These are phyloP conservation scores for Micropoecilia bifurca DNA, from an alignment of 2,797 vertebrate species.

Conservation along the genomic window DNA sequence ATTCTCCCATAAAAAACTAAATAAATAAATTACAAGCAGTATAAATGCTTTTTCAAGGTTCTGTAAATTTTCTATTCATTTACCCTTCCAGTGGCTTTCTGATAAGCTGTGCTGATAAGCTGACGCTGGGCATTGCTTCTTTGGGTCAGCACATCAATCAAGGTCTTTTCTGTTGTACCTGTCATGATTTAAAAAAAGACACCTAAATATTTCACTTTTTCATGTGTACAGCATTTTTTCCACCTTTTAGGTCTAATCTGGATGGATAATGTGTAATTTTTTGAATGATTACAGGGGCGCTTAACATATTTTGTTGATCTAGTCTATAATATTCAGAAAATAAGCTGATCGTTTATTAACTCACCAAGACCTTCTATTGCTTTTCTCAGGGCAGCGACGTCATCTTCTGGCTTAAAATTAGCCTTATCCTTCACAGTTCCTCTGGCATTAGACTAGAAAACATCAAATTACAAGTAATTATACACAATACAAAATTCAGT, in stretches of 20 bases:
- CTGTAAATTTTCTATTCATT: background rate
- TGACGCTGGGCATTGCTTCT: conserved; percentile 86
- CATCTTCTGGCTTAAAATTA: conserved; percentile 82
- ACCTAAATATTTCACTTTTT: background rate
- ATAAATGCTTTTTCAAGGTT: background rate
- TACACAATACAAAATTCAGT: background rate
- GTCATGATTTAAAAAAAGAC: conserved; percentile 1
- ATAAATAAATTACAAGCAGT: background rate
- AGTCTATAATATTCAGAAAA: background rate
- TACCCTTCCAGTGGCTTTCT: conserved; percentile 82
- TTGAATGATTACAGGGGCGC: background rate
- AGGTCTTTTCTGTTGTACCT: conserved; percentile 86
- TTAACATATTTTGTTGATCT: conserved; percentile 7
- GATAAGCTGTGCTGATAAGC: conserved; percentile 81
- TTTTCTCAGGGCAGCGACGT: conserved; percentile 83
- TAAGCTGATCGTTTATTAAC: conserved; percentile 12
- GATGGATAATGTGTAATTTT: background rate
- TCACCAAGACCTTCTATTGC: conserved; percentile 88
- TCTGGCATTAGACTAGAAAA: conserved; percentile 76
- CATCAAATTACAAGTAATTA: conserved; percentile 5
- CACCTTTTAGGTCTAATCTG: background rate
- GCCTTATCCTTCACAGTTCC: conserved; percentile 84
- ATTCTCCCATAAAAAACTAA: background rate
- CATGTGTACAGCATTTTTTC: background rate
- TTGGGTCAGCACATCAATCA: conserved; percentile 84